Percentiles rank a stretch among this genome's conserved stretches.
These are phyloP conservation scores for Halocynthia aurantium DNA, from an alignment of 23 tunicate species.

Conservation along the genomic window DNA sequence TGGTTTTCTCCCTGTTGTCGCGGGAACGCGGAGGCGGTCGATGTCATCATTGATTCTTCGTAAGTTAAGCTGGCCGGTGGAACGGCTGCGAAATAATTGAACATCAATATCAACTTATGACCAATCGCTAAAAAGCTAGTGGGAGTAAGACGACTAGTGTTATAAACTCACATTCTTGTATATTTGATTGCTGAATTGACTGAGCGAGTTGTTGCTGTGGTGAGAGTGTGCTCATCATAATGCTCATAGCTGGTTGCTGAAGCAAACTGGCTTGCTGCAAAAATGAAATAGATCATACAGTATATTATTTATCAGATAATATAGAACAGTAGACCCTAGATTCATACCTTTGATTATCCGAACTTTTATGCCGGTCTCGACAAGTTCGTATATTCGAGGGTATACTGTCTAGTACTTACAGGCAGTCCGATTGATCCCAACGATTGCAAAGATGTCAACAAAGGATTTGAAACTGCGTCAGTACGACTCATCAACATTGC, in stretches of 20 bases:
- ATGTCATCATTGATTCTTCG: conserved; percentile 28
- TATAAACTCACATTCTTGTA: conserved; percentile 24
- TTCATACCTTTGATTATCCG: no score
- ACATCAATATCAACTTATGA: no score
- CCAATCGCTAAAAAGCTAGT: no score
- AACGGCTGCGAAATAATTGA: neutral
- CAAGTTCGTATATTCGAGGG: no score
- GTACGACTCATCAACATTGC: conserved; percentile 8
- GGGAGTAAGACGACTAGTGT: neutral
- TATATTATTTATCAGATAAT: neutral
- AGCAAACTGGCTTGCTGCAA: conserved; percentile 27
- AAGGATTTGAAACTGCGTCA: conserved; percentile 33
- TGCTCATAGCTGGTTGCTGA: conserved; percentile 21
- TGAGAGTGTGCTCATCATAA: conserved; percentile 8
- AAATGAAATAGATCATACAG: neutral
- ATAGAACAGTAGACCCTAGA: neutral
- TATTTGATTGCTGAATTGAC: neutral
- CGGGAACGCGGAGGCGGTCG: conserved; percentile 5
- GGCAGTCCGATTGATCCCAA: conserved; percentile 44
- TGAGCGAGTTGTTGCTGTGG: neutral
- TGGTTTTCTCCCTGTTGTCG: neutral
- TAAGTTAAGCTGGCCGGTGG: conserved; percentile 12
- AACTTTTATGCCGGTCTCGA: no score
- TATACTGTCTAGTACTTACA: conserved; percentile 13
- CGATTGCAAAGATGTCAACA: conserved; percentile 39